Conservation (phyloP, 2,888 invertebrate genomes). For the Ormyrus pomaceus region DNA sequence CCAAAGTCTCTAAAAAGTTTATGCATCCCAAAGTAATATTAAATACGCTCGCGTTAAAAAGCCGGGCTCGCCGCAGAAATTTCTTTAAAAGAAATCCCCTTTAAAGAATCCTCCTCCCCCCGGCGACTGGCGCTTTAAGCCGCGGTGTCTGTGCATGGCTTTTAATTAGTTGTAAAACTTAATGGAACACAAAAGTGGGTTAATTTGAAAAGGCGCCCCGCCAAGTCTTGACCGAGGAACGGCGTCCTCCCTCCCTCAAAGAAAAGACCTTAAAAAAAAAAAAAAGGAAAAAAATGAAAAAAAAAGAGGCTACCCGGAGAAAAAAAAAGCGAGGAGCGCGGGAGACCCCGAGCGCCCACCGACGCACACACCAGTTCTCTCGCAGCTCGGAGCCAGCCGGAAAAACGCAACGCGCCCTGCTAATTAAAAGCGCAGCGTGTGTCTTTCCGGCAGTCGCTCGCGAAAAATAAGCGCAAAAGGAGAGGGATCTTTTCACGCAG, state of each 20-base stretch:
- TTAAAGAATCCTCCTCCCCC: too few species aligned
- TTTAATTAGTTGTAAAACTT: slow-evolving; percentile 49
- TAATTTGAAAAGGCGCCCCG: slow-evolving; percentile 42
- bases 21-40: too few species aligned
- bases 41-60: too few species aligned
- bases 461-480: slow-evolving; percentile 68
- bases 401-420: slow-evolving; percentile 57
- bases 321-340: slow-evolving; percentile 18
- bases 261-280: slow-evolving; percentile 29
- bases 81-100: too few species aligned
- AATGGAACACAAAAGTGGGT: slow-evolving; percentile 49
- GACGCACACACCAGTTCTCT: slow-evolving; percentile 32
- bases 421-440: slow-evolving; percentile 65
- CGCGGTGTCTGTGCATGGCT: neutral
- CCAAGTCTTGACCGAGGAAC: slow-evolving; percentile 41
- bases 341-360: slow-evolving; percentile 22
- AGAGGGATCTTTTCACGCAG: slow-evolving; percentile 68
- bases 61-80: too few species aligned
- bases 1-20: too few species aligned
- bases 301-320: slow-evolving; percentile 19
- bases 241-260: slow-evolving; percentile 8
- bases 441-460: slow-evolving; percentile 70
- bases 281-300: slow-evolving; percentile 4
- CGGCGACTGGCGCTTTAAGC: neutral
- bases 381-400: neutral